Base-by-base conservation (phyloP, 2,113 vertebrate species). In the Agapornis roseicollis region DNA sequence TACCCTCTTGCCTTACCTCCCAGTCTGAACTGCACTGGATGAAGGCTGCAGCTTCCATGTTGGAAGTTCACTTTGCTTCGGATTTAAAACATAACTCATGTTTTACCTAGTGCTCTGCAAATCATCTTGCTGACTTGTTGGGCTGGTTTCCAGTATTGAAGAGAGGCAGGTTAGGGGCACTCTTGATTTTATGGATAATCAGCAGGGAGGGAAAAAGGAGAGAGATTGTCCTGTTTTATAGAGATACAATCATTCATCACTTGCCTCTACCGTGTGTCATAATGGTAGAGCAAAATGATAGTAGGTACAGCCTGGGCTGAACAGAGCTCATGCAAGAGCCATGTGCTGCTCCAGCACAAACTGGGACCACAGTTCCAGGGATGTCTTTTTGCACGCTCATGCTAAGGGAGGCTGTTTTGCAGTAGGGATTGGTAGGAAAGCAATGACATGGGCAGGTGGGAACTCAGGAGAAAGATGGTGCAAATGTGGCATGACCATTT, bases 261-360 rank as follows among this genome's bases (percentile, higher is more conserved):
- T 52, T 8, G 19, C 42, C 33, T 69, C 55, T 69, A 5, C 37
- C 12, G 37, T 33, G 42, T 56, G 44, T 56, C 9, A 3, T 35
- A 56, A 31, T 1, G 9, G 8, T n/a, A 39, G 35, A 66, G 80
- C 27, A 49, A 27, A 64, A 19, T 12, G 14, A 18, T 22, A 11
- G 9, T 14, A 16, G 9, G 17, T 37, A 11, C 35, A 69, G 35
- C 31, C n/a, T 37, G 53, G 47, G 69, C 35, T 80, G 47, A 33
- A 31, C 15, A 63, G 35, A 37, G 61, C 47, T 27, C 1, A 6
- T 2, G 1, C 28, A 11, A 52, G 46, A 0, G 58, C 33, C 0
- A 2, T 35, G 27, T 50, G 28, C 73, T 66, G n/a, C 29, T 25
- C 17, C 53, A 24, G 46, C 13, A n/a, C 50, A 58, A 25, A 52